Conservation (phyloP, 2,888 invertebrate genomes). For the Nesidiocoris tenuis region DNA sequence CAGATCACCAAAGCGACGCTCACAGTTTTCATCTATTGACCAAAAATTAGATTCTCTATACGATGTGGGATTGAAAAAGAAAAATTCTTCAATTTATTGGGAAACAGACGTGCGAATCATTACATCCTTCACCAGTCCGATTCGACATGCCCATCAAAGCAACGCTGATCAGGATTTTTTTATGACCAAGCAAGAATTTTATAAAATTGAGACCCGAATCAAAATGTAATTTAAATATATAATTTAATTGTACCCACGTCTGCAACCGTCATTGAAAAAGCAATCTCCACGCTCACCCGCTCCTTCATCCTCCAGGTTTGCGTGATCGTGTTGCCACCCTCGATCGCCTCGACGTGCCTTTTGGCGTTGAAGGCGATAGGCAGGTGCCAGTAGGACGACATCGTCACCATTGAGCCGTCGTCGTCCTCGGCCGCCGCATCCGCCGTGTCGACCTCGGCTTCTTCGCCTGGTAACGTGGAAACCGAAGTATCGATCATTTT, state of each 20-base stretch:
- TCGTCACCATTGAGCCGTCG: slow-evolving; percentile 43
- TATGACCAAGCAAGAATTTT: no score
- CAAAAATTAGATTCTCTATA: no score
- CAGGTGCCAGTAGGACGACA: slow-evolving; percentile 63
- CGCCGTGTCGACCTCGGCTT: not conserved
- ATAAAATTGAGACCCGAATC: no score
- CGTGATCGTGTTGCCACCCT: slow-evolving; percentile 64
- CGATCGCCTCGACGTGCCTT: slow-evolving; percentile 71
- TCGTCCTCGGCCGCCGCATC: slow-evolving; percentile 5
- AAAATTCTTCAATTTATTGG: not conserved
- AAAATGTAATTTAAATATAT: no score
- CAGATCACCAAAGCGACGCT: slow-evolving; percentile 97
- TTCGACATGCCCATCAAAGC: no score
- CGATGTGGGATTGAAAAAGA: not conserved
- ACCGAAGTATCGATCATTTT: not conserved
- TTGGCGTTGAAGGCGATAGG: slow-evolving; percentile 72
- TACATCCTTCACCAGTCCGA: no score
- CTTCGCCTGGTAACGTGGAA: not conserved
- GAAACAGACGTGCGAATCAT: no score
- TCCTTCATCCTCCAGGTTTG: slow-evolving; percentile 93
- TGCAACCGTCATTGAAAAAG: no score
- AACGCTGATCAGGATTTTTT: no score
- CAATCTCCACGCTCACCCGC: no score
- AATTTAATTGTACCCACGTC: no score
- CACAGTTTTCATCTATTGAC: slow-evolving; percentile 90